Evolutionary conservation across 1,140 invertebrate genomes (phyloP).

Genomic region (Liolophura sinensis): DNA sequence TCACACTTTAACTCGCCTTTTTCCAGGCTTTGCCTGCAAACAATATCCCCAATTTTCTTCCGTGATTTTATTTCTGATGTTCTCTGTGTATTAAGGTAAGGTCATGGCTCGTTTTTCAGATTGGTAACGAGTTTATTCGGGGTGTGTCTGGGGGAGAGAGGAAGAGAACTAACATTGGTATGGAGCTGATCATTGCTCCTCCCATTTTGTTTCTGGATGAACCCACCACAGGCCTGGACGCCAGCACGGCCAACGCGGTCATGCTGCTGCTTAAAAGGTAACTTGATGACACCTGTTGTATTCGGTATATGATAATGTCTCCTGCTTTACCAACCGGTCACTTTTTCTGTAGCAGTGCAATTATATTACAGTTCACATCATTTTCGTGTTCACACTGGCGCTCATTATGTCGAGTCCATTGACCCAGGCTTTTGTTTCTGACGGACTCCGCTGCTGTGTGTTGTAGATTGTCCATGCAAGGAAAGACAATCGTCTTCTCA

Average conservation of each 20-base stretch:
- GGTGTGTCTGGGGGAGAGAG: constrained; percentile 46
- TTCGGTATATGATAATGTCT: too few species aligned
- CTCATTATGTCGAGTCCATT: too few species aligned
- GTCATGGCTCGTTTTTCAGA: constrained; percentile 5
- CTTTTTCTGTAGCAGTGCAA: too few species aligned
- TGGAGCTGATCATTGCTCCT: constrained; percentile 44
- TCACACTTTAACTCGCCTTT: too few species aligned
- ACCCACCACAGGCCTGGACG: constrained; percentile 45
- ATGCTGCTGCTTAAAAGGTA: constrained; percentile 33
- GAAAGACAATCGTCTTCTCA: constrained; percentile 36
- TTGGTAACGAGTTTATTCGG: constrained; percentile 37
- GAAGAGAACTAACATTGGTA: constrained; percentile 41
- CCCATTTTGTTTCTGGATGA: constrained; percentile 40
- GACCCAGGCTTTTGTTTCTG: too few species aligned
- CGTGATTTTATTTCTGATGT: too few species aligned
- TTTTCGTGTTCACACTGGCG: too few species aligned
- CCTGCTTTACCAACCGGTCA: too few species aligned
- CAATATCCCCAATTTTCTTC: background rate
- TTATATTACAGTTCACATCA: too few species aligned
- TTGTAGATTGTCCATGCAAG: constrained; percentile 5
- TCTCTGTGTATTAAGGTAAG: too few species aligned
- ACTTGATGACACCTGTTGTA: background rate
- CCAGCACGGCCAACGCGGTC: constrained; percentile 38
- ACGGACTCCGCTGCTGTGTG: too few species aligned
- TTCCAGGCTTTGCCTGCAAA: background rate